Base-by-base conservation (phyloP, 2,797 vertebrate species). In the Pseudochirops cupreus region DNA sequence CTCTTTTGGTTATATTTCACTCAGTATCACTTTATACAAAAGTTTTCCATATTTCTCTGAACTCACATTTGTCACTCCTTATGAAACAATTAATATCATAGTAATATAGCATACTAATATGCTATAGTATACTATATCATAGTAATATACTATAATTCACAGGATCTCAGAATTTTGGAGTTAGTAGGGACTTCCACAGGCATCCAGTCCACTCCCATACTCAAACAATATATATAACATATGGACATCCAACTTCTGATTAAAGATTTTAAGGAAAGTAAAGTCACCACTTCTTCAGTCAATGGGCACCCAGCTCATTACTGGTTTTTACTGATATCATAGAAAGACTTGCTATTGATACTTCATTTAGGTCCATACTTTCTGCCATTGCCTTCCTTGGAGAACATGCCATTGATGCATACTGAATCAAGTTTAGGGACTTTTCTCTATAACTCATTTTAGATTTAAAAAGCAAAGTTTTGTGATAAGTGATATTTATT, bases 401-500 rank as follows among this genome's bases (percentile, higher is more conserved):
- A 74, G 33, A n/a, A 74, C 62, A 39, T 74, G 62, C 5, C 33
- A 16, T 74, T 90, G 33, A 33, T 29, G 18, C 29, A 56, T 39
- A 74, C 11, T 58, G 29, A 46, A 55, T 91, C 54, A 58, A 52
- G 92, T 50, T 52, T 46, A 92, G 5, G 14, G 56, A 93, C 95
- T 97, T n/a, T 95, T 6, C 67, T 93, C 46, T 91, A 21, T n/a
- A 54, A 29, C 10, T 91, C 24, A 91, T 95, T 93, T 96, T 92
- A 90, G 10, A 82, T 0, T 90, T 58, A 7, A 93, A 91, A 93
- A 55, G 59, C 74, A 56, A 55, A 57, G 50, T 58, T 90, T 50
- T 52, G 89, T 94, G 50, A 95, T 82, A 95, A 92, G 28, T 0
- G 16, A 24, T 21, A 58, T 59, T 55, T 21, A 93, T 74, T 53